Evolutionary conservation across 2,797 vertebrate genomes (phyloP).

Genomic region (Karalla daura): DNA sequence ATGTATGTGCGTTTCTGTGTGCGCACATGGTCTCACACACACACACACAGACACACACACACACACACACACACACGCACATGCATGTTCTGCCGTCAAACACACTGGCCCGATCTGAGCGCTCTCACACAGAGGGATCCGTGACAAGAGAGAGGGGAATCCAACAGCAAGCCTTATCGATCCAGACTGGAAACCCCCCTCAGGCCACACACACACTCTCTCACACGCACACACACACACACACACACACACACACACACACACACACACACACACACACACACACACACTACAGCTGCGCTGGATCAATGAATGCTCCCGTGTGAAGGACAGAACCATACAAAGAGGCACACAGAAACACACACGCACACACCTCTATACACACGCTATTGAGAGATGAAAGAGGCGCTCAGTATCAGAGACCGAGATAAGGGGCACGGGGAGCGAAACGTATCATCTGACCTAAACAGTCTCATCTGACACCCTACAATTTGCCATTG

Average conservation of each 20-base stretch:
- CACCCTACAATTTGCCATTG: constrained; percentile 74
- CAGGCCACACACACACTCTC: constrained; percentile 72
- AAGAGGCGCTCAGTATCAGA: constrained; percentile 68
- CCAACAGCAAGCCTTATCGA: constrained; percentile 84
- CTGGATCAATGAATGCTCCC: constrained; percentile 79
- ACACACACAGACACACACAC: no score
- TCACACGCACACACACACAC: constrained; percentile 60
- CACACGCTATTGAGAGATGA: constrained; percentile 64
- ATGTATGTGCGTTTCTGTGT: constrained; percentile 4
- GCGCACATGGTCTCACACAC: constrained; percentile 13
- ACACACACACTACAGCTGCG: constrained; percentile 63
- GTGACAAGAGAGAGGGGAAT: constrained; percentile 83
- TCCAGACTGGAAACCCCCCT: constrained; percentile 83
- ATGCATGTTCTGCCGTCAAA: constrained; percentile 73
- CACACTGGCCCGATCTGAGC: constrained; percentile 67
- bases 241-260: constrained; percentile 47
- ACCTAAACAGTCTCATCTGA: constrained; percentile 79
- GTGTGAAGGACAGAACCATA: constrained; percentile 77
- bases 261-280: constrained; percentile 30
- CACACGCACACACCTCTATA: constrained; percentile 36
- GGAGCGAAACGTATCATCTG: constrained; percentile 74
- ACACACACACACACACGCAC: constrained; percentile 52
- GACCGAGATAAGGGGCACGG: constrained; percentile 68
- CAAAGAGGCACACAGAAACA: constrained; percentile 58
- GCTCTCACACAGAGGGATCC: constrained; percentile 77